A percentile compares a stretch with the other conserved stretches of the same genome.
Evolutionary conservation across 2,797 vertebrate species (phyloP).

Genomic region (Falco rusticolus): DNA sequence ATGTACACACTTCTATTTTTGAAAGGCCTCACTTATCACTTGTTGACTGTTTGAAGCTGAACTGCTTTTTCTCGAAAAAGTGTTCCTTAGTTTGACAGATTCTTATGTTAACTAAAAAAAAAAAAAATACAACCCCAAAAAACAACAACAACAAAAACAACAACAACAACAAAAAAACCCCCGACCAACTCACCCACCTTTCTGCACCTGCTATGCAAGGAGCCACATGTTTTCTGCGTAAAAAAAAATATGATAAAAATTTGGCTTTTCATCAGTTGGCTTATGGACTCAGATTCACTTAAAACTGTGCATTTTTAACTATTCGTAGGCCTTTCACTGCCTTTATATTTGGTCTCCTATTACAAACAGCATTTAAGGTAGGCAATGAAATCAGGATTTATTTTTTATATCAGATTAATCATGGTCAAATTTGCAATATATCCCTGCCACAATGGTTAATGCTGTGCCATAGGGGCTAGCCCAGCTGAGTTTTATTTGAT

Average conservation of each 20-base stretch:
- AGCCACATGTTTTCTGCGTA: background rate
- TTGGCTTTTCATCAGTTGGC: background rate
- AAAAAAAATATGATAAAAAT: background rate
- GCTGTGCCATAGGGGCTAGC: background rate
- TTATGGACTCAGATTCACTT: background rate
- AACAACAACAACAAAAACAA: background rate
- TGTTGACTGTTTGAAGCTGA: conserved; percentile 60
- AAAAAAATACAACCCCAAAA: background rate
- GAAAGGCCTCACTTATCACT: conserved; percentile 66
- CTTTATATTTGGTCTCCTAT: background rate
- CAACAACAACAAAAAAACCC: background rate
- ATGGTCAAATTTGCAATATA: background rate
- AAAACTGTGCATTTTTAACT: background rate
- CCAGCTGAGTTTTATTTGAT: background rate
- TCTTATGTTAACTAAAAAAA: background rate
- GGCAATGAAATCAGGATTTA: background rate
- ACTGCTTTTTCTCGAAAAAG: conserved; percentile 43
- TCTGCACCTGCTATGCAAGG: background rate
- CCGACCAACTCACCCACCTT: background rate
- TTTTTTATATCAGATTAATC: background rate
- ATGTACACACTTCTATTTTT: conserved; percentile 66
- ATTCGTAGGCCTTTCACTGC: background rate
- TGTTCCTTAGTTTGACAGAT: conserved; percentile 43
- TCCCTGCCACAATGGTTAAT: background rate
- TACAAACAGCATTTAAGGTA: background rate